Conservation (phyloP, 2,888 invertebrate species). For the Drosophila colorata region DNA sequence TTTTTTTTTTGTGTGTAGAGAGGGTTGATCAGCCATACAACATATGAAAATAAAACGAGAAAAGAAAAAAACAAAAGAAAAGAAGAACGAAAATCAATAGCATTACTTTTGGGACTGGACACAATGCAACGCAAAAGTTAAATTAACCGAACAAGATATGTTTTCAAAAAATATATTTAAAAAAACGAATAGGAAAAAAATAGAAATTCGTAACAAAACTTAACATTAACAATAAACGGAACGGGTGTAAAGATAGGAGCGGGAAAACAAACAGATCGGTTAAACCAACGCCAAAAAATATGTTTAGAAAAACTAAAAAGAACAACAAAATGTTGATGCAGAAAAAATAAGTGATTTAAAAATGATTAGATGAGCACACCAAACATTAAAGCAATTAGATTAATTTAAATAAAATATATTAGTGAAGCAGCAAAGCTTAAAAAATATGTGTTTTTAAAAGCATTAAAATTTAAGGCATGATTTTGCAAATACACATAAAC, state of each 20-base stretch:
- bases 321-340: slow-evolving; percentile 37
- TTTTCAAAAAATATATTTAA: slow-evolving; percentile 22
- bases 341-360: slow-evolving; percentile 26
- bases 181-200: slow-evolving; percentile 26
- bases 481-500: slow-evolving; percentile 14
- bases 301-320: slow-evolving; percentile 7
- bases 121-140: slow-evolving; percentile 58
- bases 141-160: slow-evolving; percentile 22
- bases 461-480: slow-evolving; percentile 38
- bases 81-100: slow-evolving; percentile 80
- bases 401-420: slow-evolving; percentile 17
- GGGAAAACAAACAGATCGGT: slow-evolving; percentile 12
- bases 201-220: slow-evolving; percentile 55
- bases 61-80: slow-evolving; percentile 77
- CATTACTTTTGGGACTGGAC: slow-evolving; percentile 76
- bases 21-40: slow-evolving; percentile 70
- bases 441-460: slow-evolving; percentile 27
- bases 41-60: slow-evolving; percentile 80
- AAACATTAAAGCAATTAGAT: slow-evolving; percentile 14
- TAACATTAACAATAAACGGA: slow-evolving; percentile 54
- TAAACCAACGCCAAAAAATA: slow-evolving; percentile 38
- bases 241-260: background rate
- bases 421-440: slow-evolving; percentile 37
- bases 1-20: slow-evolving; percentile 36
- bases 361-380: slow-evolving; percentile 18